Percentiles rank a stretch among this genome's conserved stretches.
phyloP scores from a whole-genome alignment of 2,113 vertebrate species.

The Misgurnus mizolepis region DNA sequence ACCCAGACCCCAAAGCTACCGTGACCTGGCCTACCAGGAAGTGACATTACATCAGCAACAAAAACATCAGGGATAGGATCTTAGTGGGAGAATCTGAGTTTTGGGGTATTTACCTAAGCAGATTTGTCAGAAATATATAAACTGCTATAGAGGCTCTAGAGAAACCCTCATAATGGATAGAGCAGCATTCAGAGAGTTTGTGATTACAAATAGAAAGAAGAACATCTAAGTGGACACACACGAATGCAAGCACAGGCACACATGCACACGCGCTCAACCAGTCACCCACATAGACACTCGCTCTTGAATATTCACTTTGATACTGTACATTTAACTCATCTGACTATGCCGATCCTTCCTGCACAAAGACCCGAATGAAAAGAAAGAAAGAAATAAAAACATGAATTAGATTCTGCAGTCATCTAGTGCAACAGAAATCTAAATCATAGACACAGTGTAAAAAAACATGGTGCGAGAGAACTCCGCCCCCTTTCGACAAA shows the following conservation, averaged over 20 bases:
- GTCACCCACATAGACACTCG: constrained; percentile 43
- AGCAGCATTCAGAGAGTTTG: constrained; percentile 55
- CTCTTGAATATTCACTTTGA: constrained; percentile 35
- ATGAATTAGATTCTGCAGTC: constrained; percentile 86
- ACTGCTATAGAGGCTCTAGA: constrained; percentile 29
- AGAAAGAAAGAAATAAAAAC: constrained; percentile 61
- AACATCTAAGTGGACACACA: constrained; percentile 45
- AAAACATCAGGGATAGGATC: constrained; percentile 53
- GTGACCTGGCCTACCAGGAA: constrained; percentile 36
- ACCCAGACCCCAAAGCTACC: constrained; percentile 4
- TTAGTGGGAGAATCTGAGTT: constrained; percentile 21
- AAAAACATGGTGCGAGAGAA: constrained; percentile 95
- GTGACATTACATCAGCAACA: constrained; percentile 44
- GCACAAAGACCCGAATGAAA: constrained; percentile 68
- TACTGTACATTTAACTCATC: constrained; percentile 52
- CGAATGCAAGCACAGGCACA: constrained; percentile 50
- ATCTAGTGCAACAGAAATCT: constrained; percentile 93
- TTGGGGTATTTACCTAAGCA: constrained; percentile 27
- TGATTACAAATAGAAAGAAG: constrained; percentile 43
- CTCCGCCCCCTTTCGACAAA: constrained; percentile 89
- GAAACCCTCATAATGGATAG: constrained; percentile 42
- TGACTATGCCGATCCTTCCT: constrained; percentile 59
- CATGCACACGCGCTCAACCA: constrained; percentile 47
- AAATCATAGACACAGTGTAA: constrained; percentile 98
- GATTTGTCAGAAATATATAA: constrained; percentile 22